Evolutionary conservation across 1,140 invertebrate species (phyloP), one percentile per base, ranked within the genome.

Genomic region (Pomacea maculata): DNA sequence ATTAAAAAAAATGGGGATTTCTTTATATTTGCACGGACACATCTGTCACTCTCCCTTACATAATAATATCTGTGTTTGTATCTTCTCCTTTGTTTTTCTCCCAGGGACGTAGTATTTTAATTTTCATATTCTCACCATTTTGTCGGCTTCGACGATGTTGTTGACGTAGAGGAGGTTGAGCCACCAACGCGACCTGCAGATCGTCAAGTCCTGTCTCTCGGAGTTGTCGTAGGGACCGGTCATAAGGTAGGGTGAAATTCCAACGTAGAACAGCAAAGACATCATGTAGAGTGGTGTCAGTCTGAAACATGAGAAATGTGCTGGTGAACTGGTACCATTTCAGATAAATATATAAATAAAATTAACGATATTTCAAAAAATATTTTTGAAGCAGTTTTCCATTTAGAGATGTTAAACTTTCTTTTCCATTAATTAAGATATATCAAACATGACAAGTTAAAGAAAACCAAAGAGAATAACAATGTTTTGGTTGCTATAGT

Each of bases 231-330:
- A 92, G 11, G 95, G 95, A 4, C 95, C 95, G 10, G 91, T 87
- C 11, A 93, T 94, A 5, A 94, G 83, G 78, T 95, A 93, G 67
- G 95, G 94, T 90, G 94, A 93, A 6, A 95, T 90, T 86, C 93
- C 94, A 0, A 94, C 94, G 85, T 95, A 95, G 91, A 94, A 95
- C 34, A 95, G 95, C 74, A 97, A 91, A 71, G 95, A 94, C 85
- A 95, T 95, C 86, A 96, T 93, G 89, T 96, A 97, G 1, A 96
- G 95, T 0, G 95, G 94, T 0, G 95, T 96, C 63, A 97, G 92
- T 45, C 85, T 86, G 77, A 80, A 72, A 78, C 52, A 68, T 3
- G n/a, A 75, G 10, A 67, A 77, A 12, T 11, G 17, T n/a, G 57
- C 1, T 14, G 12, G 12, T 70, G 7, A 7, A 70, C 34, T 45